Evolutionary conservation across 2,797 vertebrate genomes (phyloP).

Genomic region (Okamejei kenojei): DNA sequence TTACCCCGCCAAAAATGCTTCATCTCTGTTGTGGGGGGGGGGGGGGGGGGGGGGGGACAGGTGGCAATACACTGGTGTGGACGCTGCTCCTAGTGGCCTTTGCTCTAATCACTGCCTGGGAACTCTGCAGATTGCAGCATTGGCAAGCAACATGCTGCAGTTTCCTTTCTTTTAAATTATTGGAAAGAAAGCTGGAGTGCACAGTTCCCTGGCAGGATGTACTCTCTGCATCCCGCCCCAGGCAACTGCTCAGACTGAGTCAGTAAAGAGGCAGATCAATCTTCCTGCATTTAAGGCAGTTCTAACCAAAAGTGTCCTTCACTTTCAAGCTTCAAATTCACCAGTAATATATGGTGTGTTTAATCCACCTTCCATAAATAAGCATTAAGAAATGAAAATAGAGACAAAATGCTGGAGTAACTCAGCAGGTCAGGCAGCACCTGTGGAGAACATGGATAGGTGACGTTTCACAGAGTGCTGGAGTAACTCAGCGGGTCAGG

Average conservation of each 20-base stretch:
- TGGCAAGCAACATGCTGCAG: background rate
- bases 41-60: too few species aligned
- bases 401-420: too few species aligned
- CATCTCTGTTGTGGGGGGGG: too few species aligned
- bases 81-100: background rate
- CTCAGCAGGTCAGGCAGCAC: too few species aligned
- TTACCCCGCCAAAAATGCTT: background rate
- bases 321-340: background rate
- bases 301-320: background rate
- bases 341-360: background rate
- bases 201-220: background rate
- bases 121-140: background rate
- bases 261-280: background rate
- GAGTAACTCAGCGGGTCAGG: too few species aligned
- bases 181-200: background rate
- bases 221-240: background rate
- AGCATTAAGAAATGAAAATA: background rate
- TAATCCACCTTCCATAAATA: background rate
- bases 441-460: too few species aligned
- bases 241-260: background rate
- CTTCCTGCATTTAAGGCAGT: background rate
- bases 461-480: too few species aligned
- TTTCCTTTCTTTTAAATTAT: slow-evolving; percentile 4
- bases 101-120: background rate
- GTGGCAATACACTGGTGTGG: background rate